A percentile compares a stretch with the other conserved stretches of the same genome.
Conservation (phyloP, 37 sponge, comb jelly and placozoan species). For the Aphrocallistes beatrix region DNA sequence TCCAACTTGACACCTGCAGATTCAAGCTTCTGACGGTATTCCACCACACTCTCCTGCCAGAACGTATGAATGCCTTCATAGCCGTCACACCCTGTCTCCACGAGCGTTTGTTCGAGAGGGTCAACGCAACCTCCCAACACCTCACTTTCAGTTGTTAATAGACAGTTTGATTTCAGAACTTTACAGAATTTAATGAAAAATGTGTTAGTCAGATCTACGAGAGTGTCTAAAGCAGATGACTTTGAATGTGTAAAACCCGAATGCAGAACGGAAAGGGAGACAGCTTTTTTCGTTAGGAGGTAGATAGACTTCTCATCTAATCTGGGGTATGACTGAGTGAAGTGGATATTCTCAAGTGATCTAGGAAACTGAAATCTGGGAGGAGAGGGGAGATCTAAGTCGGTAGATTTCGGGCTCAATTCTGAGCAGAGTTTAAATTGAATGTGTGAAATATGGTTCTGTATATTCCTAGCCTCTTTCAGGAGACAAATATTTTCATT, state of each 20-base stretch:
- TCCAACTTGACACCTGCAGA: not conserved
- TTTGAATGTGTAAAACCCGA: not conserved
- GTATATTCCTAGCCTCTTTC: not conserved
- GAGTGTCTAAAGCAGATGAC: not conserved
- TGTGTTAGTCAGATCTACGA: not conserved
- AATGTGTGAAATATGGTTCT: not conserved
- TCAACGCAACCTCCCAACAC: not conserved
- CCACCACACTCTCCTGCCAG: not conserved
- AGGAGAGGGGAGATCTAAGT: not conserved
- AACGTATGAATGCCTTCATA: not conserved
- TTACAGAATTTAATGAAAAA: not conserved
- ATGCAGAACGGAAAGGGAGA: not conserved
- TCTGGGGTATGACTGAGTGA: not conserved
- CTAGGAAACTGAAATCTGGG: not conserved
- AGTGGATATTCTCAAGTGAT: not conserved
- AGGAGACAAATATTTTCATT: not conserved
- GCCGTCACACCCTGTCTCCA: not conserved
- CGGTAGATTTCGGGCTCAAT: not conserved
- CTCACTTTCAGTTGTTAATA: not conserved
- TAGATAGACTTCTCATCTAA: not conserved
- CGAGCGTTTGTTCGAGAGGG: conserved; percentile 8
- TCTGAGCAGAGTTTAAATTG: not conserved
- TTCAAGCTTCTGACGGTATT: not conserved
- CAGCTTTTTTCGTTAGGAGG: not conserved
- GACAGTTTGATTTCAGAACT: not conserved